phyloP scores from a whole-genome alignment of 2,888 invertebrate species.

The Agrypnus murinus region DNA sequence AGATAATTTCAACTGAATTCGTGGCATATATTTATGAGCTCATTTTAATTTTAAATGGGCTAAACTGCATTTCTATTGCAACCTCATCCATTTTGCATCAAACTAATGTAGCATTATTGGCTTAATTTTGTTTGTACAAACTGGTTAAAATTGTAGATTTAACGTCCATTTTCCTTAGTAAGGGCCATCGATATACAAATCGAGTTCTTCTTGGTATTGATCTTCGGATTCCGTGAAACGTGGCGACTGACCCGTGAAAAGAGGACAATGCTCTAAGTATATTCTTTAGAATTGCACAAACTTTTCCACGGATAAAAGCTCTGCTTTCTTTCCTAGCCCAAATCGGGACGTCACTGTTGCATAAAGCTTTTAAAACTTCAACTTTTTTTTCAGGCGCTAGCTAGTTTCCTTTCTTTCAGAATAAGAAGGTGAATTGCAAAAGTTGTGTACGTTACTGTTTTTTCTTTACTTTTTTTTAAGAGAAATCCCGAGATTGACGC shows the following conservation, averaged over 20 bases:
- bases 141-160: too few relatives aligned
- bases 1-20: too few relatives aligned
- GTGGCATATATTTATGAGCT: too few relatives aligned
- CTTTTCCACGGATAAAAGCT: conserved; percentile 37
- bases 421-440: conserved; percentile 25
- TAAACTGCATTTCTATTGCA: too few relatives aligned
- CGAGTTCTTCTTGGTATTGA: conserved; percentile 31
- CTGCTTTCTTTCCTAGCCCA: conserved; percentile 37
- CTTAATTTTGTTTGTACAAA: too few relatives aligned
- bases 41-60: too few relatives aligned
- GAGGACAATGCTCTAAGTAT: conserved; percentile 41
- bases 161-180: neutral
- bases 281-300: conserved; percentile 45
- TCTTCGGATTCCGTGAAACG: conserved; percentile 28
- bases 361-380: conserved; percentile 45
- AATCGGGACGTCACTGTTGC: conserved; percentile 35
- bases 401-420: conserved; percentile 25
- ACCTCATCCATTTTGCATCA: too few relatives aligned
- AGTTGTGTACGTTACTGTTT: conserved; percentile 17
- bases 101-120: too few relatives aligned
- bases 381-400: conserved; percentile 22
- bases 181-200: conserved; percentile 18
- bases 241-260: conserved; percentile 43
- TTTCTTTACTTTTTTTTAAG: conserved; percentile 6
- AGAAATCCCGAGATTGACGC: neutral